A percentile compares a stretch with the other conserved stretches of the same genome.
These are phyloP conservation scores for Leptinotarsa haldemani DNA, from an alignment of 2,888 invertebrate genomes.

Conservation along the genomic window DNA sequence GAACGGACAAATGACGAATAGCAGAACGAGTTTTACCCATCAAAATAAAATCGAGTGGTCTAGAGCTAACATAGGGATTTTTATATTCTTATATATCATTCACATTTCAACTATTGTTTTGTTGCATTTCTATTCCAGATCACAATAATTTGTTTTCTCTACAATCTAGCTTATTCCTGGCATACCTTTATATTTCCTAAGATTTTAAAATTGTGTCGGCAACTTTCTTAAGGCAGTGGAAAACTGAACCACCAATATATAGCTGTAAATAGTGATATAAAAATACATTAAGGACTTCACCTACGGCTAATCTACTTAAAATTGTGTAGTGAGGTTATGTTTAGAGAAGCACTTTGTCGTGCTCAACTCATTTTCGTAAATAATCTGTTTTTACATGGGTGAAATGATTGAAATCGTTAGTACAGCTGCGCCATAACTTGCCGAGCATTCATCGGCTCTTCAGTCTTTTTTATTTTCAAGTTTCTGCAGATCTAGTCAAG, in stretches of 20 bases:
- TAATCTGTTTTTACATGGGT: conserved; percentile 43
- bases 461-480: conserved; percentile 34
- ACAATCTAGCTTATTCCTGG: too few species aligned
- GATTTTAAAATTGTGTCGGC: too few species aligned
- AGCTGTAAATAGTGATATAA: not conserved
- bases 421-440: conserved; percentile 60
- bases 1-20: too few species aligned
- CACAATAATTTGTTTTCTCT: too few species aligned
- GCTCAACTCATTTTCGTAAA: conserved; percentile 42
- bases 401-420: conserved; percentile 43
- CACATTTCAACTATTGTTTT: too few species aligned
- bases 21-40: too few species aligned
- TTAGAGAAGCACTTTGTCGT: not conserved
- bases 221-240: too few species aligned
- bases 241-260: not conserved
- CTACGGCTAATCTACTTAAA: conserved; percentile 31
- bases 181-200: too few species aligned
- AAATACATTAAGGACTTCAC: conserved; percentile 10
- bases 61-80: too few species aligned
- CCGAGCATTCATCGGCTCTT: conserved; percentile 48
- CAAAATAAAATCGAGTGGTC: too few species aligned
- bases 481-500: conserved; percentile 62
- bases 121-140: too few species aligned
- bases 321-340: not conserved
- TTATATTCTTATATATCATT: too few species aligned